phyloP scores from a whole-genome alignment of 2,113 vertebrate genomes.

The Scopus umbretta region DNA sequence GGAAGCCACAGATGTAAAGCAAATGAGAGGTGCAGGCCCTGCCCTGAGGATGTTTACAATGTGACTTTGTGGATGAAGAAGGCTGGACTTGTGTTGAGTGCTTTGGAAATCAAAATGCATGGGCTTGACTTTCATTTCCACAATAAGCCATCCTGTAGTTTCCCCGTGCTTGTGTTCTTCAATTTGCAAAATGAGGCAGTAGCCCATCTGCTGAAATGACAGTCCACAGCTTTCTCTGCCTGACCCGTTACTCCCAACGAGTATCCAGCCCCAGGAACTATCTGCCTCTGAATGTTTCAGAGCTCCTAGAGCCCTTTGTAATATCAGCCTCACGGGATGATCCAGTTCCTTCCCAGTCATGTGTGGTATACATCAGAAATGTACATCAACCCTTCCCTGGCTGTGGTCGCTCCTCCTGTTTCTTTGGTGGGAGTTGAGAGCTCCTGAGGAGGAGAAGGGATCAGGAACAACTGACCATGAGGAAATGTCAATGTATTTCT shows the following conservation, averaged over 20 bases:
- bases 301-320: background rate
- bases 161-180: background rate
- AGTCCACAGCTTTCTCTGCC: background rate
- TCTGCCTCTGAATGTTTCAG: background rate
- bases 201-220: background rate
- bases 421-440: background rate
- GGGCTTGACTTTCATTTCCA: background rate
- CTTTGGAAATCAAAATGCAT: background rate
- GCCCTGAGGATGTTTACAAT: constrained; percentile 27
- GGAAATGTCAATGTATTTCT: background rate
- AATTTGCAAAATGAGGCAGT: constrained; percentile 4
- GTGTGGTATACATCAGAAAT: background rate
- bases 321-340: background rate
- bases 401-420: background rate
- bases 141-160: background rate
- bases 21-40: constrained; percentile 37
- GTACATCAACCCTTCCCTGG: background rate
- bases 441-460: background rate
- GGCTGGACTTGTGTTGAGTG: background rate
- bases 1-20: background rate
- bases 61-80: background rate
- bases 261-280: background rate
- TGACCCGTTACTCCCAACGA: background rate
- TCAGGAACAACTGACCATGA: background rate
- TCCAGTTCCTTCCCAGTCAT: background rate